phyloP scores from a whole-genome alignment of 1,140 invertebrate species.

The Zaprionus kolodkinae region DNA sequence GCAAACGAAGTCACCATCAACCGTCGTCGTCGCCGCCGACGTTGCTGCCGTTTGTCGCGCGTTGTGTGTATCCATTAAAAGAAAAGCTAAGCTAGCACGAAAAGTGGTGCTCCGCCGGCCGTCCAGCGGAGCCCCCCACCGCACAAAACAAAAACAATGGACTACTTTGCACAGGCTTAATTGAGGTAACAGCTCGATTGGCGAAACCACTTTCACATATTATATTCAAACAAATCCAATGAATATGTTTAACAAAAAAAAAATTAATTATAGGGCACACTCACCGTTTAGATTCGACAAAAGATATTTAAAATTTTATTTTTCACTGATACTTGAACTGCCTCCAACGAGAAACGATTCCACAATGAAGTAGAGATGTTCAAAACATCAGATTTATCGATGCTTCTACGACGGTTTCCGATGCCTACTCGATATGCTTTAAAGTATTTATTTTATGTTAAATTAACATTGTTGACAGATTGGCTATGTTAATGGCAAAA shows the following conservation, averaged over 20 bases:
- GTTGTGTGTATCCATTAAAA: conserved; percentile 66
- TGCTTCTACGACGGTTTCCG: background rate
- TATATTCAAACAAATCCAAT: background rate
- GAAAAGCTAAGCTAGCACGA: conserved; percentile 37
- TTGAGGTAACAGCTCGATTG: background rate
- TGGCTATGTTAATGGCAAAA: background rate
- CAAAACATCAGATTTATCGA: conserved; percentile 13
- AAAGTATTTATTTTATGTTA: background rate
- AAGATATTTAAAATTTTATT: background rate
- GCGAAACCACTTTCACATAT: conserved; percentile 28
- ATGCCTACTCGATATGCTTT: background rate
- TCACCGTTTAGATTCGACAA: conserved; percentile 30
- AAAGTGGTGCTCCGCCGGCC: conserved; percentile 62
- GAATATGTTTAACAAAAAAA: conserved; percentile 2
- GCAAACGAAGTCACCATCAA: conserved; percentile 63
- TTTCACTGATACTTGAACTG: conserved; percentile 26
- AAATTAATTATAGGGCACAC: conserved; percentile 23
- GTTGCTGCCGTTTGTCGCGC: conserved; percentile 41
- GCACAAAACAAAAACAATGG: conserved; percentile 25
- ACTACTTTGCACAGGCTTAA: conserved; percentile 8
- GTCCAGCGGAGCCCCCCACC: conserved; percentile 38
- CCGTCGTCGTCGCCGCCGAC: conserved; percentile 39
- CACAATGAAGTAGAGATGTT: conserved; percentile 30
- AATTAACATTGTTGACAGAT: background rate
- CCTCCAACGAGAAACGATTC: conserved; percentile 19